A percentile compares a stretch with the other conserved stretches of the same genome.
Conservation (phyloP, 1,140 invertebrate species). For the Pseudomyrmex dendroicus region DNA sequence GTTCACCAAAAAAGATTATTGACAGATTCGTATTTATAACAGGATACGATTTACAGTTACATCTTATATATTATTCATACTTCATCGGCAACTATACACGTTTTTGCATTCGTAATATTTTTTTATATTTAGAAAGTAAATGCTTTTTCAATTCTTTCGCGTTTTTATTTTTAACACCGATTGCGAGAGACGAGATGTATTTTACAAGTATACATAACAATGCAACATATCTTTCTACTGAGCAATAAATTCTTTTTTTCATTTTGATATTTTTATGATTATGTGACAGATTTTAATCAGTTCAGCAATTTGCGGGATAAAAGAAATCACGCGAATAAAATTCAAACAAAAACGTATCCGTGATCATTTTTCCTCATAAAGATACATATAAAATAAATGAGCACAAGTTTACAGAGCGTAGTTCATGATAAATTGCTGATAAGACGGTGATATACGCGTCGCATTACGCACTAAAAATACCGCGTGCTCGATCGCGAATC, state of each 20-base stretch:
- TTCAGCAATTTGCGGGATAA: neutral
- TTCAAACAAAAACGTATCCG: neutral
- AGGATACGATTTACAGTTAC: neutral
- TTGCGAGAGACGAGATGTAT: neutral
- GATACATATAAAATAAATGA: slow-evolving; percentile 21
- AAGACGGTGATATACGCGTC: slow-evolving; percentile 18
- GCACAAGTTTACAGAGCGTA: slow-evolving; percentile 17
- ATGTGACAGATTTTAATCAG: no score
- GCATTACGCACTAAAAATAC: neutral
- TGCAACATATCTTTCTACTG: neutral
- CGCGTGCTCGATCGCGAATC: neutral
- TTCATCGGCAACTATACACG: neutral
- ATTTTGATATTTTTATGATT: neutral
- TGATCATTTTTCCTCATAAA: neutral
- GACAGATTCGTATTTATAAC: neutral
- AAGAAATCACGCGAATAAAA: slow-evolving; percentile 13
- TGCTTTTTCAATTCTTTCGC: neutral
- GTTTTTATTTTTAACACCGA: neutral
- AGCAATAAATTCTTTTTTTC: neutral
- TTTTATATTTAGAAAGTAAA: neutral
- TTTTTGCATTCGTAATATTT: neutral
- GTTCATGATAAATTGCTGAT: slow-evolving; percentile 43
- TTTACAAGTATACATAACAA: neutral
- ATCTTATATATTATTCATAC: neutral
- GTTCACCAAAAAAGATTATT: neutral